phyloP scores from a whole-genome alignment of 2,888 invertebrate genomes.

The Pegoplata infirma region DNA sequence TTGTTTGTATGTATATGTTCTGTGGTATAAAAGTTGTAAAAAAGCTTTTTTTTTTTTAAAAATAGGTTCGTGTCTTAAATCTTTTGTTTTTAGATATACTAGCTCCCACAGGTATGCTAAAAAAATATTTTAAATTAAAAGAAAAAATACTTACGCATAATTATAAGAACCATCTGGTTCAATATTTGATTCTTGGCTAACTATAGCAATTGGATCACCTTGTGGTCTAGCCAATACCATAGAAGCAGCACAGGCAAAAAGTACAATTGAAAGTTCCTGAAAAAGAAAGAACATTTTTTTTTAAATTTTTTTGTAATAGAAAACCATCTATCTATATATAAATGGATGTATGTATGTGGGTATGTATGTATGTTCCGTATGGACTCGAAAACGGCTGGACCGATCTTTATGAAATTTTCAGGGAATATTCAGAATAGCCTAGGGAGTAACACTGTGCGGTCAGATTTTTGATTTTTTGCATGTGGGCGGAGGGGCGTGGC shows the following conservation, averaged over 20 bases:
- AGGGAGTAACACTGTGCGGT: too few species aligned
- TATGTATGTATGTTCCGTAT: too few species aligned
- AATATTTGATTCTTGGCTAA: slow-evolving; percentile 85
- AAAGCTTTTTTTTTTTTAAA: slow-evolving; percentile 17
- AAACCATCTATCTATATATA: too few species aligned
- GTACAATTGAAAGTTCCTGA: slow-evolving; percentile 73
- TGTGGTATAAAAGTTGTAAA: too few species aligned
- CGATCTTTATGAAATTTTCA: too few species aligned
- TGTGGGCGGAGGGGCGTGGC: too few species aligned
- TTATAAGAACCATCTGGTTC: slow-evolving; percentile 86
- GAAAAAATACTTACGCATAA: slow-evolving; percentile 81
- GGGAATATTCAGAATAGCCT: too few species aligned
- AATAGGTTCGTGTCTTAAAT: slow-evolving; percentile 65
- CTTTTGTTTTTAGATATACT: slow-evolving; percentile 59
- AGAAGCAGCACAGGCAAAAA: slow-evolving; percentile 72
- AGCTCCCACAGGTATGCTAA: slow-evolving; percentile 65
- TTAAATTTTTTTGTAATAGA: not conserved
- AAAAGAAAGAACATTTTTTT: slow-evolving; percentile 54
- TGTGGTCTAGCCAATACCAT: slow-evolving; percentile 81
- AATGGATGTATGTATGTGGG: too few species aligned
- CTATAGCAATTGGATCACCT: slow-evolving; percentile 81
- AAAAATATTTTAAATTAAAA: not conserved
- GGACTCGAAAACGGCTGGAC: too few species aligned
- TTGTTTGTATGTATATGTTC: too few species aligned
- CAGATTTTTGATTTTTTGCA: too few species aligned